Conservation (phyloP, 2,113 vertebrate genomes). For the Mugil cephalus region DNA sequence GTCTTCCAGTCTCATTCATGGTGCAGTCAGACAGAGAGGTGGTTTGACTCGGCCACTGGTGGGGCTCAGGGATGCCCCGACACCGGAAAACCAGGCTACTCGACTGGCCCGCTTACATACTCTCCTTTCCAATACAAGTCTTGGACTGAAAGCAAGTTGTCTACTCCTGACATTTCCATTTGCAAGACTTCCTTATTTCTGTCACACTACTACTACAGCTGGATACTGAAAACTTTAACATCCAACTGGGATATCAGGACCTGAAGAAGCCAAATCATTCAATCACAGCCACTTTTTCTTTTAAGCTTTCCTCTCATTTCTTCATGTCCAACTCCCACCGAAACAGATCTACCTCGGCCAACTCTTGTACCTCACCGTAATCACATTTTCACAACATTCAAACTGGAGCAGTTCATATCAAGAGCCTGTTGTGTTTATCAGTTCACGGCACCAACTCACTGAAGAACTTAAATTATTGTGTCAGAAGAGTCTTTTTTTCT, state of each 20-base stretch:
- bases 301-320: not conserved
- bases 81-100: slow-evolving; percentile 72
- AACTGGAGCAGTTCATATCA: not conserved
- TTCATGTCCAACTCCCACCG: not conserved
- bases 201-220: not conserved
- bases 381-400: slow-evolving; percentile 12
- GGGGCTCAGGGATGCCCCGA: slow-evolving; percentile 71
- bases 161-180: slow-evolving; percentile 16
- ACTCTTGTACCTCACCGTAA: slow-evolving; percentile 5
- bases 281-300: not conserved
- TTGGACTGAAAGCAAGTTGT: slow-evolving; percentile 53
- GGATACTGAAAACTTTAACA: slow-evolving; percentile 16
- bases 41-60: slow-evolving; percentile 54
- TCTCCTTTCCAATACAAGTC: slow-evolving; percentile 46
- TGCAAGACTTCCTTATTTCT: slow-evolving; percentile 9
- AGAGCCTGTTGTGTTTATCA: not conserved
- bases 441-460: not conserved
- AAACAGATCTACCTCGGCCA: slow-evolving; percentile 43
- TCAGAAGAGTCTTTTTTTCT: not conserved
- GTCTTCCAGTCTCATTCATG: slow-evolving; percentile 2
- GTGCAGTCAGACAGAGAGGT: slow-evolving; percentile 54
- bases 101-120: slow-evolving; percentile 61
- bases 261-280: slow-evolving; percentile 1
- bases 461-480: not conserved
- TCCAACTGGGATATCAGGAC: too few species aligned